phyloP scores from a whole-genome alignment of 2,113 vertebrate genomes.

The Scophthalmus maximus region DNA sequence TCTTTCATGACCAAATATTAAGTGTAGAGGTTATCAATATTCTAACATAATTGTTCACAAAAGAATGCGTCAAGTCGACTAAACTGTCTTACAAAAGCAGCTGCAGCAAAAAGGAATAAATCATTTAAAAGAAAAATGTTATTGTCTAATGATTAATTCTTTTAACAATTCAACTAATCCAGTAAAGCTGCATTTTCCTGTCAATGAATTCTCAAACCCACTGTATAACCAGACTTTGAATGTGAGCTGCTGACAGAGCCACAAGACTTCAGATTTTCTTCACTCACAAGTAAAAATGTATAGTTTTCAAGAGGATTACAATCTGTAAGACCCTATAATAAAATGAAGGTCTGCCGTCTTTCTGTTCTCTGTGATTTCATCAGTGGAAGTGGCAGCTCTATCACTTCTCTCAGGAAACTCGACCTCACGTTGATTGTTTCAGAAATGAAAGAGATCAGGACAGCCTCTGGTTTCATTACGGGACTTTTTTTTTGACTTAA shows the following conservation, averaged over 20 bases:
- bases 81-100: no score
- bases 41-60: no score
- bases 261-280: slow-evolving; percentile 14
- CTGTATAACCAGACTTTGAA: slow-evolving; percentile 5
- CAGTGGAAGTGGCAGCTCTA: slow-evolving; percentile 30
- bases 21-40: no score
- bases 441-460: slow-evolving; percentile 43
- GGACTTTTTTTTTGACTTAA: neutral
- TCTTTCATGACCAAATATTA: neutral
- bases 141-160: no score
- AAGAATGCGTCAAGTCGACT: no score
- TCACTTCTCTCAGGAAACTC: slow-evolving; percentile 51
- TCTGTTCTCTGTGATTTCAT: slow-evolving; percentile 48
- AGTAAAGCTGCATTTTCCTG: neutral
- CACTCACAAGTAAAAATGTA: slow-evolving; percentile 10
- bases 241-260: slow-evolving; percentile 4
- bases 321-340: slow-evolving; percentile 34
- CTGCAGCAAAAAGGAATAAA: no score
- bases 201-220: neutral
- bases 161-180: no score
- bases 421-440: slow-evolving; percentile 46
- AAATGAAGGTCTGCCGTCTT: slow-evolving; percentile 42
- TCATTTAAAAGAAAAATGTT: no score
- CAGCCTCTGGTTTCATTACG: slow-evolving; percentile 8
- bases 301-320: slow-evolving; percentile 46